Evolutionary conservation across 1,140 invertebrate species (phyloP).

Genomic region (Globodera ellingtonae): DNA sequence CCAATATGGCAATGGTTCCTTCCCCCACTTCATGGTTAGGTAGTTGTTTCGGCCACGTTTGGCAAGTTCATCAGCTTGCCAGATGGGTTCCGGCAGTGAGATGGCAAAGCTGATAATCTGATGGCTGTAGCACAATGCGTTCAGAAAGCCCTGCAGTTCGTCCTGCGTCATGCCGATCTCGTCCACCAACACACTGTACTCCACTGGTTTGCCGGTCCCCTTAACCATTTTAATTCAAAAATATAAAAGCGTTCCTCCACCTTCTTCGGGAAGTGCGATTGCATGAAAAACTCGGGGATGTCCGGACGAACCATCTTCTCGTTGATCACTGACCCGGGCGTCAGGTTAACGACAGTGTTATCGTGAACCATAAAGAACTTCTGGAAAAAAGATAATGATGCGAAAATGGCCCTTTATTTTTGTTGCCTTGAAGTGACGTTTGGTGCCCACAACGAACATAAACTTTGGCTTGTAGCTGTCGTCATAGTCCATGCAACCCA

Average conservation of each 20-base stretch:
- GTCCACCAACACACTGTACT: slow-evolving; percentile 37
- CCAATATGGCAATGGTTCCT: background rate
- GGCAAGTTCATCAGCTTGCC: slow-evolving; percentile 47
- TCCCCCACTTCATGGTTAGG: slow-evolving; percentile 39
- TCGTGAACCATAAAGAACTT: slow-evolving; percentile 41
- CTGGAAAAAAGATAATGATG: too few relatives aligned
- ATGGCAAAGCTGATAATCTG: slow-evolving; percentile 43
- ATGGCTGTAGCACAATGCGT: slow-evolving; percentile 40
- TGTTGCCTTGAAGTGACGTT: slow-evolving; percentile 42
- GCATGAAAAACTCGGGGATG: slow-evolving; percentile 47
- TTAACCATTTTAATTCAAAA: slow-evolving; percentile 4
- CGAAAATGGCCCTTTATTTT: too few relatives aligned
- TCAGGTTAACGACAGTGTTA: slow-evolving; percentile 20
- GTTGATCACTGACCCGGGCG: slow-evolving; percentile 38
- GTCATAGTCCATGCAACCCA: slow-evolving; percentile 36
- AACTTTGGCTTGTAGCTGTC: slow-evolving; percentile 41
- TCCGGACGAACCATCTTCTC: slow-evolving; percentile 42
- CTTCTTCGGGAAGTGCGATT: slow-evolving; percentile 44
- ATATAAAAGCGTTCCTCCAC: slow-evolving; percentile 9
- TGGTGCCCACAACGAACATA: slow-evolving; percentile 45
- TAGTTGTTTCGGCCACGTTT: slow-evolving; percentile 45
- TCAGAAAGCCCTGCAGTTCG: slow-evolving; percentile 39
- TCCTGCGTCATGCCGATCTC: slow-evolving; percentile 32
- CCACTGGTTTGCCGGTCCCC: slow-evolving; percentile 37
- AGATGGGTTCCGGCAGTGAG: slow-evolving; percentile 46